Conservation (phyloP, 2,888 invertebrate species). For the Sphinx pinastri region DNA sequence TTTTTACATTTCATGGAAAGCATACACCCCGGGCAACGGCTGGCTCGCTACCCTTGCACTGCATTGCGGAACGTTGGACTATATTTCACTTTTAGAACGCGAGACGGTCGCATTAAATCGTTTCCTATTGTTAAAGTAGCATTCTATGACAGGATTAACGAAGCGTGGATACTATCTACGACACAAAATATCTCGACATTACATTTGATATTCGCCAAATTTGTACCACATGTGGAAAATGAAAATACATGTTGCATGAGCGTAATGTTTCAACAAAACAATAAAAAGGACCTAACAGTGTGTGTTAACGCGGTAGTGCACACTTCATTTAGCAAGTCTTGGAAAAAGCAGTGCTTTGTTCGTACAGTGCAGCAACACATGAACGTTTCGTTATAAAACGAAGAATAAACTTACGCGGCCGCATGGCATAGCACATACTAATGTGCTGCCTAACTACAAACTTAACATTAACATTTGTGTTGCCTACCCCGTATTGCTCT, state of each 20-base stretch:
- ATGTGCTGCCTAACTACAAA: neutral
- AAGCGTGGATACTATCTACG: constrained; percentile 40
- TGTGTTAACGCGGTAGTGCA: constrained; percentile 12
- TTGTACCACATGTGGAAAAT: neutral
- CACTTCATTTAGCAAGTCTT: constrained; percentile 22
- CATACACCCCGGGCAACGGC: constrained; percentile 4
- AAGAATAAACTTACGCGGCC: constrained; percentile 31
- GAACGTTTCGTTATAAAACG: constrained; percentile 38
- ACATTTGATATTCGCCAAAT: neutral
- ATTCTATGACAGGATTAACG: constrained; percentile 62
- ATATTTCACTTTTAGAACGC: constrained; percentile 79
- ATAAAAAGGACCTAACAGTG: constrained; percentile 5
- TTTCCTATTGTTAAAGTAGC: constrained; percentile 67
- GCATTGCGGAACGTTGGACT: constrained; percentile 78
- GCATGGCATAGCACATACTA: neutral
- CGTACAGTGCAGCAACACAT: neutral
- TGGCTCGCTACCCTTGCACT: constrained; percentile 70
- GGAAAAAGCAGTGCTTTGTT: constrained; percentile 19
- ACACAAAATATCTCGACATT: constrained; percentile 18
- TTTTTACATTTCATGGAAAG: constrained; percentile 1
- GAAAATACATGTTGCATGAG: constrained; percentile 12
- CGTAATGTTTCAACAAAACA: constrained; percentile 1
- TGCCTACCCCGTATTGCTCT: neutral
- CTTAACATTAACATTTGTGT: neutral
- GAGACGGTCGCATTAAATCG: constrained; percentile 68